A percentile compares a stretch with the other conserved stretches of the same genome.
These are phyloP conservation scores for Pseudocheirus occidentalis DNA, from an alignment of 2,797 vertebrate genomes.

Conservation along the genomic window DNA sequence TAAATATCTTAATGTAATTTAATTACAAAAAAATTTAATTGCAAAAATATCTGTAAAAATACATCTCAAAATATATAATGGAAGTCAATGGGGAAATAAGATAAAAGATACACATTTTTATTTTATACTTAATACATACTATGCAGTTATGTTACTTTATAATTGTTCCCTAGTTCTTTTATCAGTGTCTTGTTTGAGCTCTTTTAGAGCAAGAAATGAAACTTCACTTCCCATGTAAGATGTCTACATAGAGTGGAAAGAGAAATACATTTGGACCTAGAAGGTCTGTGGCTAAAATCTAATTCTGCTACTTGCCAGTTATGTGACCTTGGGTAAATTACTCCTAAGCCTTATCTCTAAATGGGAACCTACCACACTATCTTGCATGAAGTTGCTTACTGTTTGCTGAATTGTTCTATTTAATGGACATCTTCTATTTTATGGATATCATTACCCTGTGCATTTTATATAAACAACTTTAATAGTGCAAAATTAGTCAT, in stretches of 20 bases:
- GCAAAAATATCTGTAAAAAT: neutral
- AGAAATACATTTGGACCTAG: neutral
- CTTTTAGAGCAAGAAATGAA: neutral
- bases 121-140: constrained; percentile 36
- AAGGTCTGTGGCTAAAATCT: neutral
- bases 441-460: neutral
- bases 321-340: neutral
- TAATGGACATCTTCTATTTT: constrained; percentile 13
- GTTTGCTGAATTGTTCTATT: neutral
- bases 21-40: constrained; percentile 37
- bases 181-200: constrained; percentile 18
- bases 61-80: constrained; percentile 61
- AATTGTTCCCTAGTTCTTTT: neutral
- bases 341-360: neutral
- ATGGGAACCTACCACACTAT: neutral
- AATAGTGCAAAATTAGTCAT: constrained; percentile 42
- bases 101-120: constrained; percentile 42
- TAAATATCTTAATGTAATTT: constrained; percentile 59
- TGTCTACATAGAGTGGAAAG: neutral
- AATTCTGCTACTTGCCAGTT: neutral
- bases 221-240: neutral
- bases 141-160: neutral
- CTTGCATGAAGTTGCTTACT: neutral
- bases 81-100: constrained; percentile 59
- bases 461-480: constrained; percentile 2